Evolutionary conservation across 2,888 invertebrate genomes (phyloP).

Genomic region (Carpatolechia fugitivella): DNA sequence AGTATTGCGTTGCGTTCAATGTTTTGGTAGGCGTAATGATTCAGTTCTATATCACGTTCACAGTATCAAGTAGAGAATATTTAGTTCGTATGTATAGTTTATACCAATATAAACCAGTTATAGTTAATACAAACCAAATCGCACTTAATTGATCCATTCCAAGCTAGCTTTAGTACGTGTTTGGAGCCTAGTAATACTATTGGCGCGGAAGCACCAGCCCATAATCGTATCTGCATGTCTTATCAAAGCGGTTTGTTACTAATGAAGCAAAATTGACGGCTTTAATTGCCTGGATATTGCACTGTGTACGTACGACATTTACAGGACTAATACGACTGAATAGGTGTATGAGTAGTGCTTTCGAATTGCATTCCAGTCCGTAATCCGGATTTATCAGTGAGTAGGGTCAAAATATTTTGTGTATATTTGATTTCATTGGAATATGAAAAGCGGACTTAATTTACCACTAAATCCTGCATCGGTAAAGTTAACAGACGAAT

Average conservation of each 20-base stretch:
- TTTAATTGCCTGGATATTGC: slow-evolving; percentile 40
- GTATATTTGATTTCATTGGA: neutral
- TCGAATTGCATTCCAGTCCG: neutral
- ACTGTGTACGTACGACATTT: neutral
- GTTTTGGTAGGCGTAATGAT: neutral
- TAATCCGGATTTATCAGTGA: neutral
- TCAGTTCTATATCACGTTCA: too few relatives aligned
- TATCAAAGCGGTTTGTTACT: slow-evolving; percentile 60
- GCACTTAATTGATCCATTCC: slow-evolving; percentile 51
- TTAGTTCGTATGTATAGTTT: too few relatives aligned
- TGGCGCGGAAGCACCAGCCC: slow-evolving; percentile 36
- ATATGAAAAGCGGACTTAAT: too few relatives aligned
- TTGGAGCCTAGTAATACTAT: slow-evolving; percentile 45
- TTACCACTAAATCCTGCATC: too few relatives aligned
- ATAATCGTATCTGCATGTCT: slow-evolving; percentile 66
- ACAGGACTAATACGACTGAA: neutral
- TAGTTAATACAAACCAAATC: slow-evolving; percentile 49
- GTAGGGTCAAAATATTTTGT: neutral
- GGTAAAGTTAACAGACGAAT: too few relatives aligned
- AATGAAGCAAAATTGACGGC: slow-evolving; percentile 57
- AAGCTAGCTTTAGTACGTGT: slow-evolving; percentile 39
- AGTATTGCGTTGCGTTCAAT: neutral
- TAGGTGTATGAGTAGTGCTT: neutral
- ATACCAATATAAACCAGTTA: too few relatives aligned
- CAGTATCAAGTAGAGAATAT: too few relatives aligned